Evolutionary conservation across 2,113 vertebrate genomes (phyloP).

Genomic region (Nanger granti): DNA sequence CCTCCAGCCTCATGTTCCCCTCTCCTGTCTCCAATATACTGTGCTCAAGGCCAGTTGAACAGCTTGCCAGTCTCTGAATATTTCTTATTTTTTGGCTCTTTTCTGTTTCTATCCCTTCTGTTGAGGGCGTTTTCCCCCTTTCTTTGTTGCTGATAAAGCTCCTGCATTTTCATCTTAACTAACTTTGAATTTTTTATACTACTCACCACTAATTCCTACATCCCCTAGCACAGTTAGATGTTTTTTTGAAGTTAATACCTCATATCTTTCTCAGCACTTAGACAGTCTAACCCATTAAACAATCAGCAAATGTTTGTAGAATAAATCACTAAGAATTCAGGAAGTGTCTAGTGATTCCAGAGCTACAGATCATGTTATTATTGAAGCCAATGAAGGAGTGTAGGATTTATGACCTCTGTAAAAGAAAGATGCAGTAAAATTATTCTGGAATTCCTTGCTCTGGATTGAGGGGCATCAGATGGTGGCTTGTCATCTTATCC

Average conservation of each 20-base stretch:
- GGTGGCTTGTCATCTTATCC: neutral
- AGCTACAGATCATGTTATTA: neutral
- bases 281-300: neutral
- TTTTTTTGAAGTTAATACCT: neutral
- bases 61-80: neutral
- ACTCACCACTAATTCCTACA: neutral
- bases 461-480: neutral
- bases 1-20: neutral
- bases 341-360: neutral
- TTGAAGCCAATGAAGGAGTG: neutral
- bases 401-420: neutral
- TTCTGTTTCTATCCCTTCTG: neutral
- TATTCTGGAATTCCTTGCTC: neutral
- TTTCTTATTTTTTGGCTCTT: neutral
- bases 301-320: neutral
- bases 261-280: neutral
- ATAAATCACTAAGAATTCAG: neutral
- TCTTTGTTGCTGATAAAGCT: neutral
- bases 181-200: neutral
- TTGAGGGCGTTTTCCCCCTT: neutral
- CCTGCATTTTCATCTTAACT: neutral
- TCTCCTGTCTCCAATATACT: neutral
- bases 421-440: neutral
- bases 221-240: neutral
- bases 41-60: neutral